Conservation (phyloP, 2,888 invertebrate genomes). For the Apeira syringaria region DNA sequence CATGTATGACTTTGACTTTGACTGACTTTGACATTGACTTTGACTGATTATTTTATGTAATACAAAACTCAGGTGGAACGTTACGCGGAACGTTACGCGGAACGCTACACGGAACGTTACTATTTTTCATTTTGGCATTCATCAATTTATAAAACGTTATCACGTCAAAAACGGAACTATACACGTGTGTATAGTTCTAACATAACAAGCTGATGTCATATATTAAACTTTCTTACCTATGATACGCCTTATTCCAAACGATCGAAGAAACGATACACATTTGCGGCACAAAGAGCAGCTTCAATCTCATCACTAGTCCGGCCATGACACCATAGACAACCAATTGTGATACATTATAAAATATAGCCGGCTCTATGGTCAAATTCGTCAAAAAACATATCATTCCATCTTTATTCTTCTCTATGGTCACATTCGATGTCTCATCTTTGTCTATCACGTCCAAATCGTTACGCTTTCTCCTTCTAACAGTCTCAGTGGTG, state of each 20-base stretch:
- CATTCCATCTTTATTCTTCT: conserved; percentile 25
- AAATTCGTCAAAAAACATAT: conserved; percentile 55
- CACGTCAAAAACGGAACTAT: too few relatives aligned
- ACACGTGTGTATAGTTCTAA: too few relatives aligned
- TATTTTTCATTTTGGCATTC: too few relatives aligned
- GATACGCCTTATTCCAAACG: conserved; percentile 84
- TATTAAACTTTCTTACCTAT: conserved; percentile 59
- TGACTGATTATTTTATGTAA: too few relatives aligned
- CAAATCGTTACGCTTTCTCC: conserved; percentile 46
- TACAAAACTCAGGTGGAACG: too few relatives aligned
- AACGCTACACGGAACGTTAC: too few relatives aligned
- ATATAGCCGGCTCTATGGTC: conserved; percentile 79
- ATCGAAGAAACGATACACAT: conserved; percentile 89
- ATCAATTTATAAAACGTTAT: too few relatives aligned
- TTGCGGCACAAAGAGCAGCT: conserved; percentile 90
- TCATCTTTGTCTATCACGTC: conserved; percentile 42
- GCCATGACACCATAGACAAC: conserved; percentile 89
- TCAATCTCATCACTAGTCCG: conserved; percentile 89
- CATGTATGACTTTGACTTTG: too few relatives aligned
- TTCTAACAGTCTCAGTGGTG: conserved; percentile 56
- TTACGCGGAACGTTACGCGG: too few relatives aligned
- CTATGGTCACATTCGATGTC: conserved; percentile 28
- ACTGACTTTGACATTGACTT: too few relatives aligned
- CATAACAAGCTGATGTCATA: too few relatives aligned
- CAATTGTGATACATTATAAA: conserved; percentile 89